Evolutionary conservation across 2,113 vertebrate species (phyloP).

Genomic region (Porphyrio hochstetteri): DNA sequence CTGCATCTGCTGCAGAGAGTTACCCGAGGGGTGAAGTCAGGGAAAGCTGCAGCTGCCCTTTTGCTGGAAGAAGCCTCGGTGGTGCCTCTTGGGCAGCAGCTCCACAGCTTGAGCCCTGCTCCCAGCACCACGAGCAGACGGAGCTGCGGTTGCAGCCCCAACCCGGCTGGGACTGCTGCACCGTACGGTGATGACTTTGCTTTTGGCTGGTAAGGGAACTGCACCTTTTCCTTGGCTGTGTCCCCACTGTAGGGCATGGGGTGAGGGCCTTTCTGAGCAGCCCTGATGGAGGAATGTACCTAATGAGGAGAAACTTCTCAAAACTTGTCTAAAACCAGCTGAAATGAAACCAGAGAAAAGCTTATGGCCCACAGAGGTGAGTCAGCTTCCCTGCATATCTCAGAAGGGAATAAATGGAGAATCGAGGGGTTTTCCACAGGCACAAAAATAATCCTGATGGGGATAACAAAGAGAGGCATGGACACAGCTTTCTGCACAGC

Average conservation of each 20-base stretch:
- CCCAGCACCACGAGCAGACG: not conserved
- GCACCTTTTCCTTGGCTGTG: not conserved
- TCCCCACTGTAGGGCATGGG: not conserved
- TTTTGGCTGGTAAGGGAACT: not conserved
- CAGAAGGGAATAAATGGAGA: not conserved
- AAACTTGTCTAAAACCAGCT: not conserved
- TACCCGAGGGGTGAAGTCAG: conserved; percentile 6
- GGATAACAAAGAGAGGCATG: not conserved
- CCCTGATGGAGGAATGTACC: no score
- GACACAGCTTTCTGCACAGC: not conserved
- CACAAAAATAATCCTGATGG: not conserved
- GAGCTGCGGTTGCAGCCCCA: not conserved
- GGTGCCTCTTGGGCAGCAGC: not conserved
- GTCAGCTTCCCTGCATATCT: not conserved
- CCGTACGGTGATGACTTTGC: not conserved
- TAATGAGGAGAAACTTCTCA: not conserved
- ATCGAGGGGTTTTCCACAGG: not conserved
- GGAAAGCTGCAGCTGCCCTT: conserved; percentile 11
- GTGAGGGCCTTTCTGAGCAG: not conserved
- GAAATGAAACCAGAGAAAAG: not conserved
- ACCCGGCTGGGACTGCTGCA: rapidly evolving
- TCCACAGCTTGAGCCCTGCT: not conserved
- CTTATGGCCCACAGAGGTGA: not conserved
- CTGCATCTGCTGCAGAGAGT: conserved; percentile 22
- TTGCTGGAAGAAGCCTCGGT: not conserved